Evolutionary conservation across 1,140 invertebrate genomes (phyloP), one percentile per base, ranked within the genome.

Genomic region (Pseudoatta argentina): DNA sequence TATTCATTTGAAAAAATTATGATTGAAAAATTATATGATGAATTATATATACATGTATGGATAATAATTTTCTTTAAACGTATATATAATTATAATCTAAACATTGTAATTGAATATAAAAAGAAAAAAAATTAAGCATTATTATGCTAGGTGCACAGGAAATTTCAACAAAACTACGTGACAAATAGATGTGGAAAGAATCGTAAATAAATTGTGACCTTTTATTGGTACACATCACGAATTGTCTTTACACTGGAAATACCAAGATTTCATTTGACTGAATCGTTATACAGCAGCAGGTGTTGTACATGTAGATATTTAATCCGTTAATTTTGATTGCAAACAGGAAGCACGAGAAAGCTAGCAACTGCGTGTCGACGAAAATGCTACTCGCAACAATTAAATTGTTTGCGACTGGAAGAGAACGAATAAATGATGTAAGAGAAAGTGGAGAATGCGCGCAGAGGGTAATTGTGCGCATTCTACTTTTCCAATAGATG

Each of bases 261-360:
- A 73, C n/a, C 18, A 24, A 10, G n/a, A 75, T 83, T 82, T 73
- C 24, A 34, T 59, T 48, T 75, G 67, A 82, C 55, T 51, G 39
- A 61, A 51, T 14, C 8, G 69, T 18, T 48, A 61, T 61, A 73
- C 21, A 63, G 79, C 79, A 83, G 69, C 30, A 34, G 30, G 39
- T 83, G 79, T 61, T 57, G 64, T 64, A 39, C 34, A 34, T 75
- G 64, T 34, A 75, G 48, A 63, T 53, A 87, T 86, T 87, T 85
- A 87, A 86, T 87, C 34, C 66, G 55, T 87, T 87, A 76, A 87
- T 87, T 87, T 87, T 64, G 55, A 86, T 86, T 86, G 86, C 64
- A 87, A 87, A 61, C 79, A 63, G 55, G 39, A 82, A 82, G n/a
- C 51, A 48, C 21, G 39, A 39, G 55, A 61, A 34, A 59, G n/a